phyloP scores from a whole-genome alignment of 2,113 vertebrate genomes.

The Periophthalmodon schlosseri region DNA sequence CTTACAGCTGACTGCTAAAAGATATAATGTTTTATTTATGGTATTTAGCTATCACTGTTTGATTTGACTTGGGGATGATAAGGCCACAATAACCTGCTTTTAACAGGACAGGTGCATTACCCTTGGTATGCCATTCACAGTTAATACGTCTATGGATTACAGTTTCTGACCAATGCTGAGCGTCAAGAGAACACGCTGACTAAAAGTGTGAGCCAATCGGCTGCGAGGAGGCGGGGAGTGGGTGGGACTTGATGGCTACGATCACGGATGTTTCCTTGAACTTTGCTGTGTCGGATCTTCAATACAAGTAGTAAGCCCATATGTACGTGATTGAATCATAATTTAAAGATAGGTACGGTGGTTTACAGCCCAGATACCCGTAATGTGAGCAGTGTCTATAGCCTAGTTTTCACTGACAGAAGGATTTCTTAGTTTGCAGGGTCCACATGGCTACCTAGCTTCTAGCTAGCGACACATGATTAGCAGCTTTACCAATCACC shows the following conservation, averaged over 20 bases:
- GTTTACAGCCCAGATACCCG: not conserved
- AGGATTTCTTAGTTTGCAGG: slow-evolving; percentile 38
- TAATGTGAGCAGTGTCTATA: accelerated
- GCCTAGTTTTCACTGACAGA: not conserved
- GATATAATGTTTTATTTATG: too few relatives aligned
- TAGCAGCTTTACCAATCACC: not conserved
- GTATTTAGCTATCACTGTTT: too few relatives aligned
- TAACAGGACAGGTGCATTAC: slow-evolving; percentile 26
- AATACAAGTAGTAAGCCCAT: slow-evolving; percentile 52
- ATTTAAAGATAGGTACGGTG: not conserved
- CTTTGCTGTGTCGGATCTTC: slow-evolving; percentile 57
- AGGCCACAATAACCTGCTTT: not conserved
- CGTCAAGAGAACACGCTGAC: slow-evolving; percentile 18
- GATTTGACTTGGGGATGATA: too few relatives aligned
- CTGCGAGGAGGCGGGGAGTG: slow-evolving; percentile 8
- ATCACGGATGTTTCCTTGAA: slow-evolving; percentile 67
- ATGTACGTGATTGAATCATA: not conserved
- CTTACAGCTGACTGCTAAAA: too few relatives aligned
- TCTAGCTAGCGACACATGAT: slow-evolving; percentile 12
- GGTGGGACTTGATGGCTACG: slow-evolving; percentile 47
- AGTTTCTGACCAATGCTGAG: slow-evolving; percentile 16
- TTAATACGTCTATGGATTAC: slow-evolving; percentile 28
- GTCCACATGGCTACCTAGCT: slow-evolving; percentile 68
- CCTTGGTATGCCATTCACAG: slow-evolving; percentile 73
- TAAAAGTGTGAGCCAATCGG: slow-evolving; percentile 36